Base-by-base conservation (phyloP, 2,797 vertebrate species). In the Acestrorhynchus altus region DNA sequence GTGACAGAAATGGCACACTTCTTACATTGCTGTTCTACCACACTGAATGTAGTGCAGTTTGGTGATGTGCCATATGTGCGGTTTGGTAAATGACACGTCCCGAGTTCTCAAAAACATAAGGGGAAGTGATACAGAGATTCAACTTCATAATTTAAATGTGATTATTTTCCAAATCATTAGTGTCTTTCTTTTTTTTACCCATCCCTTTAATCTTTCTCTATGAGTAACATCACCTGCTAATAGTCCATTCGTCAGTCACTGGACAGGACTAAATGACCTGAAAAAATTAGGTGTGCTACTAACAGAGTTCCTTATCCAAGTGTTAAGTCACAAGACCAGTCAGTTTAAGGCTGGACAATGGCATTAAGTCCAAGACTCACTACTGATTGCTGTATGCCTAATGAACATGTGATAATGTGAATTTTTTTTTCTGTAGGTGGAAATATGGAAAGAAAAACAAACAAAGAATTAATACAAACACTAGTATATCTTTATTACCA, bases 381-480 rank as follows among this genome's bases (percentile, higher is more conserved):
- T 9, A 8, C 18, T 40, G 9, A 2, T 70, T 70, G 22, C 75
- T 24, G 24, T 61, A 26, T 24, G 47, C 57, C 8, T 64, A 46
- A 42, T 13, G 40, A 26, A 49, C 24, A 49, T 26, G 54, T 52
- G 31, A 61, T 68, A 10, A 35, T 10, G 44, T 18, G n/a, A 67
- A 60, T n/a, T 4, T 42, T 9, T 12, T 11, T 28, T 57, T 57
- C 11, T 22, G 13, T 22, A 64, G 10, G 31, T 39, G 15, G 15
- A 20, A 44, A 65, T 12, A 40, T 24, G 8, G 8, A 28, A 60
- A 67, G 22, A 2, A 8, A 40, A 61, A n/a, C 52, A 88, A 86
- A 85, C 44, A 35, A 20, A 85, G 0, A 20, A 39, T 83, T 72
- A 54, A 59, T 89, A 91, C 90, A 92, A 91, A 92, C 85, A 88